Evolutionary conservation across 2,888 invertebrate genomes (phyloP).

Genomic region (Plebejus argus): DNA sequence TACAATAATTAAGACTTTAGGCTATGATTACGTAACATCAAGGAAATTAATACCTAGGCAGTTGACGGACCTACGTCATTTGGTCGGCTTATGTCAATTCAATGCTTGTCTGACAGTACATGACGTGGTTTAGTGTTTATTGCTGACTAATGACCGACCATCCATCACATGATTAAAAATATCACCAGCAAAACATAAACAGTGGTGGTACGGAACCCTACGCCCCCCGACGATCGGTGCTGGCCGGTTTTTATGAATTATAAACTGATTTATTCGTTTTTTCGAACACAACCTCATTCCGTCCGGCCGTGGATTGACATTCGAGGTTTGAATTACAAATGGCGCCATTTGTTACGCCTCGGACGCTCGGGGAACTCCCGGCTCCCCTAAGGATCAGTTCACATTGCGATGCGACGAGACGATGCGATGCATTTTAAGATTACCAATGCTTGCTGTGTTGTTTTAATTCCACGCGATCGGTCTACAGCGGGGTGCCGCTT

Average conservation of each 20-base stretch:
- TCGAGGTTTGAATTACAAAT: constrained; percentile 44
- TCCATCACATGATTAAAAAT: too few relatives aligned
- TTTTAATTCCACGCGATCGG: too few relatives aligned
- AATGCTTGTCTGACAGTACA: too few relatives aligned
- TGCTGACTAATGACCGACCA: too few relatives aligned
- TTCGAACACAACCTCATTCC: constrained; percentile 23
- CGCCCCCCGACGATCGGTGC: not conserved
- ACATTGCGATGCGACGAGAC: not conserved
- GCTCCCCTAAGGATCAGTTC: not conserved
- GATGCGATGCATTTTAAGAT: not conserved
- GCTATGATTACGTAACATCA: not conserved
- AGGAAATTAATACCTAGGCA: not conserved
- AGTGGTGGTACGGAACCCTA: not conserved
- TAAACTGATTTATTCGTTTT: constrained; percentile 22
- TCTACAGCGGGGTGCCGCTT: too few relatives aligned
- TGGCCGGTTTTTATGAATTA: constrained; percentile 8
- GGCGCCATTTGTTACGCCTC: constrained; percentile 42
- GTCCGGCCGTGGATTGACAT: constrained; percentile 40
- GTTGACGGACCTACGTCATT: too few relatives aligned
- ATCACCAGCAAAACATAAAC: too few relatives aligned
- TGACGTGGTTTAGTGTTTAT: too few relatives aligned
- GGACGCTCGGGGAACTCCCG: constrained; percentile 35
- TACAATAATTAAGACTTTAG: too few relatives aligned
- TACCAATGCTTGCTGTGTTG: too few relatives aligned
- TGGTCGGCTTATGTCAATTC: too few relatives aligned